Percentiles rank a stretch among this genome's conserved stretches.
These are phyloP conservation scores for Clavelina lepadiformis DNA, from an alignment of 23 tunicate genomes.

Conservation along the genomic window DNA sequence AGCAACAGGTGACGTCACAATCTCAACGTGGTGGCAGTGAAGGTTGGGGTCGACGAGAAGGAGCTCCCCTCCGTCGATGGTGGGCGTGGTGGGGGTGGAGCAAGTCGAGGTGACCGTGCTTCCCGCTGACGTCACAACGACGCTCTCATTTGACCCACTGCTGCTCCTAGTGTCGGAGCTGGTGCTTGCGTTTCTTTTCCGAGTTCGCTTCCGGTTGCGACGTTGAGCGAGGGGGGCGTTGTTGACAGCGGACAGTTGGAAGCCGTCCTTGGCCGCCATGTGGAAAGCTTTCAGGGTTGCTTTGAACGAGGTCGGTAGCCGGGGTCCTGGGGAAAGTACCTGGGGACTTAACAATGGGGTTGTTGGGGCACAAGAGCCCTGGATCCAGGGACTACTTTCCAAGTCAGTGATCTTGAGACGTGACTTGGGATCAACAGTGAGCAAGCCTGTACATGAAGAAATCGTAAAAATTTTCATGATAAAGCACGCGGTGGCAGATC, in stretches of 20 bases:
- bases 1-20: conserved; percentile 24
- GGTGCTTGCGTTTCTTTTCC: conserved; percentile 39
- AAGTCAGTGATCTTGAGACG: conserved; percentile 65
- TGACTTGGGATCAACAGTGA: conserved; percentile 67
- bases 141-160: conserved; percentile 46
- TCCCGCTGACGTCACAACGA: conserved; percentile 21
- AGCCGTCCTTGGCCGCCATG: conserved; percentile 56
- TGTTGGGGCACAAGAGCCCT: conserved; percentile 61
- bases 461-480: neutral
- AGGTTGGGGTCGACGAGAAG: neutral
- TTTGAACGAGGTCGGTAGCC: conserved; percentile 52
- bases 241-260: conserved; percentile 74
- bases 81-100: conserved; percentile 40
- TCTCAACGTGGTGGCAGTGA: conserved; percentile 11
- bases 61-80: conserved; percentile 17
- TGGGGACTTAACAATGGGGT: conserved; percentile 69
- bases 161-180: conserved; percentile 62
- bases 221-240: conserved; percentile 90
- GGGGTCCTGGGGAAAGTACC: conserved; percentile 65
- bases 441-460: conserved; percentile 40
- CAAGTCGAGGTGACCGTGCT: conserved; percentile 21
- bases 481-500: neutral
- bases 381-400: conserved; percentile 49
- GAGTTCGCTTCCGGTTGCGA: conserved; percentile 51
- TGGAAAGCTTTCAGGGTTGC: conserved; percentile 66